Evolutionary conservation across 2,113 vertebrate genomes (phyloP), one percentile per base, ranked within the genome.

Genomic region (Sinocyclocheilus rhinocerous): DNA sequence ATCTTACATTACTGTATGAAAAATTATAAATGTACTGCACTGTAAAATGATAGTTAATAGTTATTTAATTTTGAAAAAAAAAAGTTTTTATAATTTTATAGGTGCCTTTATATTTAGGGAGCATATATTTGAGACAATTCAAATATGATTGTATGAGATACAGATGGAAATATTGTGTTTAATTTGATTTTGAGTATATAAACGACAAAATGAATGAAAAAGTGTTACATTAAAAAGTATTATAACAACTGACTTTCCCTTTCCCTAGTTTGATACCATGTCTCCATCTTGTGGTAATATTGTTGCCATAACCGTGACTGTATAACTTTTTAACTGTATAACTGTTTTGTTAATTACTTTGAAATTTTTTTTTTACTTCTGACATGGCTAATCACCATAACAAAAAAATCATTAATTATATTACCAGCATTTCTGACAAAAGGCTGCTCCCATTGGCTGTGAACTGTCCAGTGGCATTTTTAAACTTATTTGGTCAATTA

Each of bases 271-370:
- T 80, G 11, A 80, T 24, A 48, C 26, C 15, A 50, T 70, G 63
- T 70, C 80, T 82, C 80, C 80, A 67, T 82, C 80, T 82, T 69
- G 80, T 82, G 80, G 80, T 36, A 7, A 69, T 50, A 36, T 11
- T n/a, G 55, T 79, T 61, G 52, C 3, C 22, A 39, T 59, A 39
- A 79, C 52, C 1, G 33, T 39, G 67, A 39, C 8, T 1, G 18
- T 39, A 50, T 45, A 24, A 76, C 42, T 76, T 50, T 29, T 52
- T 36, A 36, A 52, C 2, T 26, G 10, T 33, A 33, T 36, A 36
- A 36, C 4, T 48, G 42, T 26, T 76, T 76, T 13, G 42, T 76
- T 50, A 7, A 48, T 24, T 50, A 26, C 2, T 59, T 57, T 10
- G 18, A n/a, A 15, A n/a, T n/a, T 26, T 26, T 26, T 36, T 3